Evolutionary conservation across 2,113 vertebrate species (phyloP), one percentile per base, ranked within the genome.

Genomic region (Hiodon alosoides): DNA sequence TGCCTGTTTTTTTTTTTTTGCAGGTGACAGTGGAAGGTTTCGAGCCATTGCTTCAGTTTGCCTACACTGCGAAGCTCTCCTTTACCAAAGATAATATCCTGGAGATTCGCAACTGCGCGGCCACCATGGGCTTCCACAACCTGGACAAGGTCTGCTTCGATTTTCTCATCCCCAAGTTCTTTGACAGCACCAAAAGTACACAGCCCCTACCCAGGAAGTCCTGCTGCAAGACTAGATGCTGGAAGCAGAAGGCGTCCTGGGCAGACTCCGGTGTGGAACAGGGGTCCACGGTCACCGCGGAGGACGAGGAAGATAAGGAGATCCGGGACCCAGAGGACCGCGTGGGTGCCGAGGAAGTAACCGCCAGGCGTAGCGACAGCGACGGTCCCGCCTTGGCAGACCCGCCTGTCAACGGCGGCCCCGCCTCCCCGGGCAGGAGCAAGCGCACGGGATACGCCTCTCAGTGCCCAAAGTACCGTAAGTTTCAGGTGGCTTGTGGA

Each of bases 101-200:
- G 16, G 95, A 98, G 66, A 93, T 98, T 8, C 92, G 87, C 76
- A 94, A 88, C 59, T 92, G 94, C 7, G 94, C 92, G 1, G 85
- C 92, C 50, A 80, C 94, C 66, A 84, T 99, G 79, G 95, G 94
- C 3, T 89, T 98, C 46, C 92, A 74, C 78, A 94, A 98, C 79
- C 88, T 98, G 11, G 96, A 99, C 68, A 90, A 94, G 48, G 93
- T 93, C 17, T 98, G 97, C 76, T 98, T 98, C 82, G 94, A 96
- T 75, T 98, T 98, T 82, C 92, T 99, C 59, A 90, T 92, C 75
- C 94, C 94, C 31, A 98, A 93, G 76, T 95, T 95, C 84, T 90
- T 91, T 78, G 90, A 93, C 76, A 89, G 87, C 14, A 89, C 83
- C 73, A 75, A 79, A 9, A 80, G 86, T 68, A 78, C 84, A 2